Percentiles rank a stretch among this genome's conserved stretches.
Conservation (phyloP, 2,113 vertebrate species). For the Peromyscus leucopus region DNA sequence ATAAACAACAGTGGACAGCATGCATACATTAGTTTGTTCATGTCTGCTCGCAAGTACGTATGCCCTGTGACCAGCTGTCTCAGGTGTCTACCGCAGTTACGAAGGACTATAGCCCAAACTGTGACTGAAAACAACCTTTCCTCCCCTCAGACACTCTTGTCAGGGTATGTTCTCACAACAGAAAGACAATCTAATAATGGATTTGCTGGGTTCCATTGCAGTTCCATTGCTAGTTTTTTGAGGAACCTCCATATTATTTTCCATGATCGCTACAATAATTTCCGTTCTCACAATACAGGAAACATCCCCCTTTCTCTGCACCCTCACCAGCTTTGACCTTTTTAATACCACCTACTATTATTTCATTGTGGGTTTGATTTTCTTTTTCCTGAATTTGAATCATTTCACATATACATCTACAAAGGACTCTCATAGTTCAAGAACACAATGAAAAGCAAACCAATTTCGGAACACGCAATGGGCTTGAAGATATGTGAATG, state of each 20-base stretch:
- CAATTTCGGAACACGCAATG: conserved; percentile 29
- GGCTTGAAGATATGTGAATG: not conserved
- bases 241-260: not conserved
- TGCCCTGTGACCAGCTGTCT: not conserved
- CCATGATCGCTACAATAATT: not conserved
- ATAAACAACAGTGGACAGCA: too few relatives aligned
- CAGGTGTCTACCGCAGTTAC: not conserved
- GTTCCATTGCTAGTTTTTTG: not conserved
- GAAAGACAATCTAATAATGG: not conserved
- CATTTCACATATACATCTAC: not conserved
- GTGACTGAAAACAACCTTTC: not conserved
- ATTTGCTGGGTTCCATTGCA: not conserved
- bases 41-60: too few relatives aligned
- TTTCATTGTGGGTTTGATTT: not conserved
- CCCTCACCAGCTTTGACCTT: not conserved
- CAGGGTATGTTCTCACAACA: not conserved
- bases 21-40: not conserved
- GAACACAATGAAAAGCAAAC: not conserved
- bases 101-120: not conserved
- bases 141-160: too few relatives aligned
- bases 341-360: not conserved
- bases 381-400: not conserved
- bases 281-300: not conserved
- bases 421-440: conserved; percentile 8
- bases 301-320: not conserved